Conservation (phyloP, 2,113 vertebrate genomes). For the Steatornis caripensis region DNA sequence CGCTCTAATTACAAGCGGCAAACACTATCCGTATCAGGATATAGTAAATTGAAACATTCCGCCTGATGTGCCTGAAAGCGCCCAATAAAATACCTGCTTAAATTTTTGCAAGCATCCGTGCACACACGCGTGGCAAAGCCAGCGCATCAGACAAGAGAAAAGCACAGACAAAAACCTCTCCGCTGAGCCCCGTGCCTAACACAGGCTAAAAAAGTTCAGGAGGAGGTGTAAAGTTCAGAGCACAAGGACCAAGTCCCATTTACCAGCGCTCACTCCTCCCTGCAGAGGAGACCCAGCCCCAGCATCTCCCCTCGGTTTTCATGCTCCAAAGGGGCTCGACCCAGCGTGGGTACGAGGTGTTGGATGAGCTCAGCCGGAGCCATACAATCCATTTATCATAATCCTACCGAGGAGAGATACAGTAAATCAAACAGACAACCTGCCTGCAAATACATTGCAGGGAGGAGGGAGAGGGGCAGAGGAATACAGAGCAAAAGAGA, state of each 20-base stretch:
- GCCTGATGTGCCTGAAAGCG: not conserved
- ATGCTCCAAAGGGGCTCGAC: slow-evolving; percentile 59
- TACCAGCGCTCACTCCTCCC: not conserved
- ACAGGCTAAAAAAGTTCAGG: not conserved
- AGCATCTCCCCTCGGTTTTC: not conserved
- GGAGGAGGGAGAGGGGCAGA: not conserved
- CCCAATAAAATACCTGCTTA: not conserved
- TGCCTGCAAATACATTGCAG: slow-evolving; percentile 74
- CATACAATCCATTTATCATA: slow-evolving; percentile 79
- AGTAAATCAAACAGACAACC: slow-evolving; percentile 78
- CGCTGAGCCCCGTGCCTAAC: rapidly evolving
- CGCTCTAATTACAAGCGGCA: not conserved
- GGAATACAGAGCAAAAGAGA: not conserved
- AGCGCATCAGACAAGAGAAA: not conserved
- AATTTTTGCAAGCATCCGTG: rapidly evolving
- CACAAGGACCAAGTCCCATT: not conserved
- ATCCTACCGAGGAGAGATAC: slow-evolving; percentile 70
- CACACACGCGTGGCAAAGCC: rapidly evolving
- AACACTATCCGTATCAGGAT: not conserved
- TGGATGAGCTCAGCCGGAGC: slow-evolving; percentile 50
- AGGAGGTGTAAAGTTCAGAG: not conserved
- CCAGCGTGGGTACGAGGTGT: slow-evolving; percentile 36
- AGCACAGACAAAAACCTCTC: not conserved
- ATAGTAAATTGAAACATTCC: not conserved
- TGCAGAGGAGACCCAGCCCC: not conserved